A percentile compares a stretch with the other conserved stretches of the same genome.
phyloP scores from a whole-genome alignment of 2,113 vertebrate genomes.

The Poeciliopsis retropinna region DNA sequence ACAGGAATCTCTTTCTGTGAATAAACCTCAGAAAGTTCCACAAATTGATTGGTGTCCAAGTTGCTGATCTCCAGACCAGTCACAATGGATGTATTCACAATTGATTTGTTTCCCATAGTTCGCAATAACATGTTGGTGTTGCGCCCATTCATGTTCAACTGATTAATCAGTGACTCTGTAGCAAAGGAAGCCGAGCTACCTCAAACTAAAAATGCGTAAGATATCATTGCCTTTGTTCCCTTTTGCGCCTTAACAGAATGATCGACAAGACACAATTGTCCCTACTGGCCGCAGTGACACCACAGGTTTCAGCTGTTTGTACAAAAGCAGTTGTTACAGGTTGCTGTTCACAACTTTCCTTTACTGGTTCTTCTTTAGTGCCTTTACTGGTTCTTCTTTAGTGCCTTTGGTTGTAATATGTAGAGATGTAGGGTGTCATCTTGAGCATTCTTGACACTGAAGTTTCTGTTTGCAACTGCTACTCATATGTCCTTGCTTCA shows the following conservation, averaged over 20 bases:
- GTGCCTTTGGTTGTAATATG: no score
- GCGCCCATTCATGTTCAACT: slow-evolving; percentile 9
- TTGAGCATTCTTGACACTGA: no score
- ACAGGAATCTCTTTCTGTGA: slow-evolving; percentile 32
- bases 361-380: no score
- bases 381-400: no score
- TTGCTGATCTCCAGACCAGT: slow-evolving; percentile 10
- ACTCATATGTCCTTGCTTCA: background rate
- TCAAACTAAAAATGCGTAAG: slow-evolving; percentile 29
- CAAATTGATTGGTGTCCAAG: slow-evolving; percentile 24
- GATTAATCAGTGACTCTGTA: no score
- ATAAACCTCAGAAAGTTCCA: slow-evolving; percentile 35
- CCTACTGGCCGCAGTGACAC: no score
- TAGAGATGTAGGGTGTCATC: no score
- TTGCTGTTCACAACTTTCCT: no score
- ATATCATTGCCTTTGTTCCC: slow-evolving; percentile 26
- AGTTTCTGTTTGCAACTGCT: background rate
- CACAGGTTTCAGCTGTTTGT: no score
- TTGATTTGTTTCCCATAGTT: slow-evolving; percentile 23
- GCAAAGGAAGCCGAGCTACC: no score
- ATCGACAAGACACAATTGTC: no score
- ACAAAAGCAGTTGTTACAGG: no score
- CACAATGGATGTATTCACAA: slow-evolving; percentile 16
- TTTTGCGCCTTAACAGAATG: slow-evolving; percentile 23
- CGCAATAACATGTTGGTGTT: slow-evolving; percentile 27